These are phyloP conservation scores for Molossus molossus DNA, from an alignment of 2,797 vertebrate genomes.

Conservation along the genomic window DNA sequence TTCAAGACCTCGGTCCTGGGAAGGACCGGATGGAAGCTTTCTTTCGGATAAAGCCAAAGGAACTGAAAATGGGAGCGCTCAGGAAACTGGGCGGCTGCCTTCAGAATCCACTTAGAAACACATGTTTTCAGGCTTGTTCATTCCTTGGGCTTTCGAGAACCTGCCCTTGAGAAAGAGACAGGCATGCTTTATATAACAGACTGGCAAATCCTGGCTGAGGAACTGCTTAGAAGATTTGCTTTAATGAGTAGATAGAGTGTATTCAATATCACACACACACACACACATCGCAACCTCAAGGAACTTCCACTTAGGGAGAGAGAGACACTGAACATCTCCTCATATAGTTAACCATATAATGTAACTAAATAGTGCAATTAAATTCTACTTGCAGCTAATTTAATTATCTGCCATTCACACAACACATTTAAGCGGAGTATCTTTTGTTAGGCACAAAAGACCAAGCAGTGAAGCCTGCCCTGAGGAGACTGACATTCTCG, in stretches of 20 bases:
- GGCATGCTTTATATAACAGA: not conserved
- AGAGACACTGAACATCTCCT: conserved; percentile 6
- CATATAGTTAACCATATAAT: conserved; percentile 33
- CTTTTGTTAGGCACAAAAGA: not conserved
- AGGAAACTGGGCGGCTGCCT: conserved; percentile 21
- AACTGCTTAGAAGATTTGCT: not conserved
- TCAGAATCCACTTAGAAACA: conserved; percentile 15
- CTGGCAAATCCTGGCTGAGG: not conserved
- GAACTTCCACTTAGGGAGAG: not conserved
- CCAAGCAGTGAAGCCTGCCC: not conserved
- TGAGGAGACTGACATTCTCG: not conserved
- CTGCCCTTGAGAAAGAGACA: not conserved
- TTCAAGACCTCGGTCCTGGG: not conserved
- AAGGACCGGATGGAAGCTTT: not conserved
- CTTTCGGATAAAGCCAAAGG: not conserved
- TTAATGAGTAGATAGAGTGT: not conserved
- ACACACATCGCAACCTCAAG: not conserved
- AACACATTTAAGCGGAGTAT: not conserved
- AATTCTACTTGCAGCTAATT: conserved; percentile 51
- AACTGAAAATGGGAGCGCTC: not conserved
- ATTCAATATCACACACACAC: not conserved
- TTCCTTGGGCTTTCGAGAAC: conserved; percentile 42
- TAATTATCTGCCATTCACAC: conserved; percentile 25
- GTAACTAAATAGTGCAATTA: not conserved
- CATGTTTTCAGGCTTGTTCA: conserved; percentile 38